Base-by-base conservation (phyloP, 2,888 invertebrate genomes). In the Choristoneura rosaceana region DNA sequence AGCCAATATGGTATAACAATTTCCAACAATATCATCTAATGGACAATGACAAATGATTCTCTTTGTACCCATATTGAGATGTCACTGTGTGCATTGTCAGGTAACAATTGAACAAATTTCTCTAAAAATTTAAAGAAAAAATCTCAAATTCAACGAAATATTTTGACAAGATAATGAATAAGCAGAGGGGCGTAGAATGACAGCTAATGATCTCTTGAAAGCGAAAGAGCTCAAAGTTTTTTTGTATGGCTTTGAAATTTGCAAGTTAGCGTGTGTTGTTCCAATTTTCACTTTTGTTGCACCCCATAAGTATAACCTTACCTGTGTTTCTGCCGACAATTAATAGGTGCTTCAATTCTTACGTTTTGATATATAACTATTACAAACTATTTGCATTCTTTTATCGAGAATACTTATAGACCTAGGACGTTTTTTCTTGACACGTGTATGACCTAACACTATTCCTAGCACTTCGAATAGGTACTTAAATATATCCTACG, bases 1-100 rank as follows among this genome's bases (percentile, higher is more conserved):
- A 64, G 69, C 60, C 64, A 71, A 64, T 71, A 71, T 68, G 52
- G 62, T 65, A 55, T 60, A 69, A 65, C 47, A 50, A 87, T 85
- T 84, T 80, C 86, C 83, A 90, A 94, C 93, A 94, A 94, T 93
- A 87, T 89, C 79, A 74, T 86, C 85, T 93, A 92, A 94, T 93
- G 91, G 92, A 90, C 92, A 91, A 88, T 93, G 93, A 93, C 92
- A 93, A 94, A 94, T 93, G 91, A 87, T 89, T 88, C 86, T 85
- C 79, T 85, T 92, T 93, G 90, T 91, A 80, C 79, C 79, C 78
- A 91, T 86, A 90, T 92, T 89, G 90, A 94, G 93, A 89, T 88
- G 92, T 93, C 93, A 92, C 86, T 83, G 81, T 84, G 82, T 55
- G 80, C 82, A 84, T 89, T 90, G 87, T 87, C 79, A 79, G 71